Evolutionary conservation across 2,113 vertebrate species (phyloP), one percentile per base, ranked within the genome.

Genomic region (Daphoenositta chrysoptera): DNA sequence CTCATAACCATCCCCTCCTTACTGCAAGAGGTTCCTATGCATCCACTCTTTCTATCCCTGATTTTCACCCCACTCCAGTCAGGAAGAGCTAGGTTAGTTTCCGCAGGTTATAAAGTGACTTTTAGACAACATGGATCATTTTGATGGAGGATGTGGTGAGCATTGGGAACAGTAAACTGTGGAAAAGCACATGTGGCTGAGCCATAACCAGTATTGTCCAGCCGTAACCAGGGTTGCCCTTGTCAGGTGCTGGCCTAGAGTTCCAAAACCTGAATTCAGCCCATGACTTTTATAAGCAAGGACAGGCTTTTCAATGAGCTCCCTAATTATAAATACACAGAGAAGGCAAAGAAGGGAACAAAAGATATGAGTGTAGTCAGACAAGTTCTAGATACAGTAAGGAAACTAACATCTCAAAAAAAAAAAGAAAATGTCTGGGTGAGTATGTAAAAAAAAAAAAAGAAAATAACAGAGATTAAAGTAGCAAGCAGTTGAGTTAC

Each of bases 351-450:
- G 31, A 81, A 70, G 19, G 18, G 10, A 69, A 58, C 57, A 77
- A 78, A 78, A 86, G 10, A 31, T 40, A 40, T 11, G 18, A 8
- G 3, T 4, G 1, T 11, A 76, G 11, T 82, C 39, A 79, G 70
- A 66, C 3, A 82, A 82, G 66, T 42, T 70, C 22, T 2, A 4
- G 16, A 50, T 64, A 35, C 39, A 82, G 33, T 11, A 76, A 65
- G 33, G 44, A 81, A 40, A 50, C 3, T 16, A 64, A 51, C 11
- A 30, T 33, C 30, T 73, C 56, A 65, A 18, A 10, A 45, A 53
- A 3, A 28, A 33, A n/a, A n/a, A n/a, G n/a, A n/a, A n/a, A n/a
- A n/a, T n/a, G 3, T 24, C 0, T 1, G 14, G 15, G 3, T 10
- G 7, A 6, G 7, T 17, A 9, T 42, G 23, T 35, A 11, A 28